phyloP scores from a whole-genome alignment of 2,797 vertebrate genomes.

The Caiman crocodilus region DNA sequence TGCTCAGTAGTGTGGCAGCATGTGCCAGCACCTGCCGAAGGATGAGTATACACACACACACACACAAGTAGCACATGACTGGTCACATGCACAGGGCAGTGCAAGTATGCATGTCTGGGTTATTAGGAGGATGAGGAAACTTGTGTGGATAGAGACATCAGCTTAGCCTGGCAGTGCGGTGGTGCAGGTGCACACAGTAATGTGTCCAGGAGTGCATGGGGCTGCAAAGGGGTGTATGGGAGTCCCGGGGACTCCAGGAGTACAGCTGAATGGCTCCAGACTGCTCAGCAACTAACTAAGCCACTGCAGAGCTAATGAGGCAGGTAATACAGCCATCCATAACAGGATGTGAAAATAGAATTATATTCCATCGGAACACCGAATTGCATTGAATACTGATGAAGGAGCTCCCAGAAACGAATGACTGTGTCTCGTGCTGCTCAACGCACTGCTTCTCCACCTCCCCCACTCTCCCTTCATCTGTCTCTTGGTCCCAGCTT shows the following conservation, averaged over 20 bases:
- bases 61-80: background rate
- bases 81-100: rapidly evolving
- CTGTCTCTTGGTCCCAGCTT: background rate
- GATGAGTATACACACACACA: no score
- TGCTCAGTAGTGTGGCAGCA: background rate
- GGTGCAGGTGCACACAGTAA: no score
- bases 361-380: constrained; percentile 23
- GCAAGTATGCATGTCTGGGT: background rate
- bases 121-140: background rate
- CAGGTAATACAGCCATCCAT: constrained; percentile 42
- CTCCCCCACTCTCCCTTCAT: background rate
- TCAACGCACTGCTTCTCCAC: background rate
- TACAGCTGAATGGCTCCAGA: background rate
- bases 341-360: background rate
- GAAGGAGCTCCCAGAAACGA: constrained; percentile 1
- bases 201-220: no score
- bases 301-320: background rate
- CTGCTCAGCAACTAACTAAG: background rate
- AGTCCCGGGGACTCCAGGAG: background rate
- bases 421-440: background rate
- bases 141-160: background rate
- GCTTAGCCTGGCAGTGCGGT: background rate
- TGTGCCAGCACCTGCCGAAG: no score
- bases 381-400: background rate
- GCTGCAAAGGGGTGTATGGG: background rate